Percentiles rank a stretch among this genome's conserved stretches.
These are phyloP conservation scores for Pangasius sanitwongsei DNA, from an alignment of 2,797 vertebrate genomes.

Conservation along the genomic window DNA sequence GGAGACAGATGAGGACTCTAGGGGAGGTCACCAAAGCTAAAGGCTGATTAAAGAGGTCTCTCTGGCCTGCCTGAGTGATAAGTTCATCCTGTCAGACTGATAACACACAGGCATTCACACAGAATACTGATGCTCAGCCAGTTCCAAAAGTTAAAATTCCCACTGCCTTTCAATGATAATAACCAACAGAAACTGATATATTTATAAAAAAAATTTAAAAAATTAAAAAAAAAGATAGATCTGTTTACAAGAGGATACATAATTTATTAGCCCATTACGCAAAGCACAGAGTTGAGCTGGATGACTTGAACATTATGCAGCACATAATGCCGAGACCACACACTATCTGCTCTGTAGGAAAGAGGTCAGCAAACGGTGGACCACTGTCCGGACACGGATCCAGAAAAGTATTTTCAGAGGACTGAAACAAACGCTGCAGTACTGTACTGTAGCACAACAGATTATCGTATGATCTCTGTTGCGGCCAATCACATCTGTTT, in stretches of 20 bases:
- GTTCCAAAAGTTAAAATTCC: neutral
- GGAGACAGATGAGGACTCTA: slow-evolving; percentile 9
- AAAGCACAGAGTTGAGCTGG: neutral
- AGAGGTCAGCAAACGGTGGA: neutral
- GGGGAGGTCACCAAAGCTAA: slow-evolving; percentile 26
- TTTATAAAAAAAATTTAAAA: neutral
- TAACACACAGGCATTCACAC: slow-evolving; percentile 17
- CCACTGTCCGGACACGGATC: too few species aligned
- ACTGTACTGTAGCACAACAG: neutral
- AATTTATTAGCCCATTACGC: neutral
- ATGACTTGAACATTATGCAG: neutral
- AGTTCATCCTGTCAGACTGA: slow-evolving; percentile 50
- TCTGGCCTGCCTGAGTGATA: slow-evolving; percentile 16
- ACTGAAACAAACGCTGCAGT: neutral
- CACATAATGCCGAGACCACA: neutral
- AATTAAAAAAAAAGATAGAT: neutral
- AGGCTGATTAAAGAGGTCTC: slow-evolving; percentile 34
- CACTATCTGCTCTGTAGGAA: neutral
- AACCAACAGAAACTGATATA: too few species aligned
- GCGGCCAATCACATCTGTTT: neutral
- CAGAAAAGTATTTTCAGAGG: neutral
- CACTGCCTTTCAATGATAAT: neutral
- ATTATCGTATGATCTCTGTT: neutral
- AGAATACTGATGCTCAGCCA: neutral
- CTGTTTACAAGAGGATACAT: slow-evolving; percentile 1